Evolutionary conservation across 1,140 invertebrate genomes (phyloP), one percentile per base, ranked within the genome.

Genomic region (Lamellibrachia luymesi): DNA sequence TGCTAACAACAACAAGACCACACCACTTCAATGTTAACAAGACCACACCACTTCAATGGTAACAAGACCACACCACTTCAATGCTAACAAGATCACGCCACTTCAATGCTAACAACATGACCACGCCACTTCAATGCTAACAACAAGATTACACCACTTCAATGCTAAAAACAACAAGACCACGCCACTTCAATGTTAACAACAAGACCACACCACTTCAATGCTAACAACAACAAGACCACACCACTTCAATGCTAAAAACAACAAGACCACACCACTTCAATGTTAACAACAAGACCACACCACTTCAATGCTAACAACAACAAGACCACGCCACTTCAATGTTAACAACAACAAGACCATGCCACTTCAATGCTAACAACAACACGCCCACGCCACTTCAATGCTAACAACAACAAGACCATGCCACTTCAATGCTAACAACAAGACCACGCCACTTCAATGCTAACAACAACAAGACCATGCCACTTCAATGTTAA

Each of bases 1-100:
- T 80, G 64, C 64, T 80, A 38, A 80, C 64, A 80, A 80, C 64
- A 80, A 80, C 17, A 56, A 56, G 52, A 22, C 25, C 64, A 80
- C 64, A 80, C 64, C 64, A 80, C 64, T 80, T 80, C 64, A 80
- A 80, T 80, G 64, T 22, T 80, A 80, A 80, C 64, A 80, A 80
- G 2, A 22, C 25, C 17, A 80, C 64, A 4, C 64, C 64, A 80
- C 4, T 80, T 80, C 64, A 80, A 80, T 80, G 64, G 1, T 80
- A 38, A 80, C 17, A 56, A 56, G 52, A 22, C 25, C 17, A 80
- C 4, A 4, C 64, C 64, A 80, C 13, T 80, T 80, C 64, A 80
- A 4, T 80, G 64, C 64, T 80, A 38, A 80, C 64, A 80, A 56
- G 52, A 56, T 4, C 64, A 80, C 64, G 25, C 4, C 64, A 80